Percentiles rank a stretch among this genome's conserved stretches.
phyloP scores from a whole-genome alignment of 2,113 vertebrate genomes.

The Pimephales promelas region DNA sequence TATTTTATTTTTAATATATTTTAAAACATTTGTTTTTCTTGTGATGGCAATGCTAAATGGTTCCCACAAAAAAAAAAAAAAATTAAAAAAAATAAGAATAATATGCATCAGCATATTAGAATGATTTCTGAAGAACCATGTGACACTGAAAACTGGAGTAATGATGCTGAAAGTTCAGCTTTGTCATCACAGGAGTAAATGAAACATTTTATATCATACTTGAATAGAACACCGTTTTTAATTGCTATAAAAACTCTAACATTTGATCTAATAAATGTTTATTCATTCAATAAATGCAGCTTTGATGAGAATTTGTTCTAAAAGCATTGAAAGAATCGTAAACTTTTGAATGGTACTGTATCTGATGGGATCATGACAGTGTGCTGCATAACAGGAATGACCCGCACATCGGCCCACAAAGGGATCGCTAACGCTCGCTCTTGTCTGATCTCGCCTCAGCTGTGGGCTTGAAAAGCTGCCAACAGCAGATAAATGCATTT shows the following conservation, averaged over 20 bases:
- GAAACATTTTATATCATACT: no score
- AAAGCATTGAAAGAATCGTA: neutral
- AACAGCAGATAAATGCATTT: slow-evolving; percentile 45
- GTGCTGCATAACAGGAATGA: neutral
- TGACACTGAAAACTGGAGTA: no score
- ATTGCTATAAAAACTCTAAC: no score
- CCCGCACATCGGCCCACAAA: neutral
- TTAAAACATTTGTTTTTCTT: neutral
- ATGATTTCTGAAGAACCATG: no score
- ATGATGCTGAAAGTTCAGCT: no score
- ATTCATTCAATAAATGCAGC: neutral
- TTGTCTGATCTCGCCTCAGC: slow-evolving; percentile 30
- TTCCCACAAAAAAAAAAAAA: no score
- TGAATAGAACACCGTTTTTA: no score
- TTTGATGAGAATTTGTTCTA: neutral
- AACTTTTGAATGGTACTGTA: neutral
- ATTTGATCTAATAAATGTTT: no score
- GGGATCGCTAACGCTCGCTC: neutral
- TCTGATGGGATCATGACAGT: neutral
- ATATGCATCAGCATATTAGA: no score
- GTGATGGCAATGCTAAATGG: neutral
- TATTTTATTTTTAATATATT: neutral
- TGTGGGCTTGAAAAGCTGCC: slow-evolving; percentile 44
- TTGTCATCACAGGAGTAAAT: no score
- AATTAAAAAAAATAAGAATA: no score